Evolutionary conservation across 2,113 vertebrate genomes (phyloP).

Genomic region (Turdus rufiventris): DNA sequence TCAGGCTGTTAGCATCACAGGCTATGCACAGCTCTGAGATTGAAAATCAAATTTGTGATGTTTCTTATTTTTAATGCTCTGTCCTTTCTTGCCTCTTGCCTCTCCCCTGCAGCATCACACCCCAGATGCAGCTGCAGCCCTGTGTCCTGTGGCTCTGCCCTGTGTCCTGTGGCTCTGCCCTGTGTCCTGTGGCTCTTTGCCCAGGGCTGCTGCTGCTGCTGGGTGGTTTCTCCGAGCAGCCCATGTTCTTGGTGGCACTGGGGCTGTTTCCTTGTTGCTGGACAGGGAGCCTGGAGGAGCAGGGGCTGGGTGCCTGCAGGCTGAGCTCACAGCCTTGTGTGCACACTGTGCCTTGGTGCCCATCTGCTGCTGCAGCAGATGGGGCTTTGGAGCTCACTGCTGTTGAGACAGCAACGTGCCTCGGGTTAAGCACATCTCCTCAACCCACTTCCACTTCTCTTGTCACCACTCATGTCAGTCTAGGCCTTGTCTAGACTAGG

Average conservation of each 20-base stretch:
- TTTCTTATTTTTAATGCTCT: neutral
- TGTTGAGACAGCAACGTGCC: neutral
- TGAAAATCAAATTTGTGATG: neutral
- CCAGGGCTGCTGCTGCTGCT: neutral
- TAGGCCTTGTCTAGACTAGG: neutral
- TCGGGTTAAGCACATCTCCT: rapidly evolving
- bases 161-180: neutral
- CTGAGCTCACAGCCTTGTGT: neutral
- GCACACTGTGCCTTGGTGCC: neutral
- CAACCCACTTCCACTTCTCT: neutral
- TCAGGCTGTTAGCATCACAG: neutral
- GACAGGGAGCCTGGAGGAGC: neutral
- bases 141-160: neutral
- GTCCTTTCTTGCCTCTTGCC: neutral
- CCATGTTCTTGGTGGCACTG: neutral
- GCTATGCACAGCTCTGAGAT: rapidly evolving
- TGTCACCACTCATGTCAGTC: neutral
- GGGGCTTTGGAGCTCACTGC: rapidly evolving
- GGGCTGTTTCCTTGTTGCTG: neutral
- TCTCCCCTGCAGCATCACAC: rapidly evolving
- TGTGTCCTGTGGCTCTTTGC: neutral
- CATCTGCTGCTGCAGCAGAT: neutral
- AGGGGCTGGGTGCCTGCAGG: neutral
- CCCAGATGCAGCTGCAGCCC: neutral
- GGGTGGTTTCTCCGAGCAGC: rapidly evolving